A percentile compares a stretch with the other conserved stretches of the same genome.
Conservation (phyloP, 2,888 invertebrate species). For the Orthonychiurus folsomi region DNA sequence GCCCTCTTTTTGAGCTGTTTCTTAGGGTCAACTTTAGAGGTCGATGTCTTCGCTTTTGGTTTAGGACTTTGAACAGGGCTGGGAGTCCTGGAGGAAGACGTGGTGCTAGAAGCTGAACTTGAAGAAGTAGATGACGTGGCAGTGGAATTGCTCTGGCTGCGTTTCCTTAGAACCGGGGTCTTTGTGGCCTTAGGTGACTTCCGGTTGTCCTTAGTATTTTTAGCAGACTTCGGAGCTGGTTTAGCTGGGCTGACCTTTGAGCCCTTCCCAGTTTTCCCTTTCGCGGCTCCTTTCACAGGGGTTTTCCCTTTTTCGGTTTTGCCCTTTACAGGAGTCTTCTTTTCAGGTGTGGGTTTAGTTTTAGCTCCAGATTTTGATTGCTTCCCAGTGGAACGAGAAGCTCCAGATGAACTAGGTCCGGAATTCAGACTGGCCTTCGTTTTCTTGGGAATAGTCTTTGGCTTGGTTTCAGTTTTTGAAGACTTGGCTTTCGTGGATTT, state of each 20-base stretch:
- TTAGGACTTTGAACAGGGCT: not conserved
- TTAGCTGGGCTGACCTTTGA: not conserved
- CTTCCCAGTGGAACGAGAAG: not conserved
- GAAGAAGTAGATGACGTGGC: slow-evolving; percentile 6
- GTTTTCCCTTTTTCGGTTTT: slow-evolving; percentile 13
- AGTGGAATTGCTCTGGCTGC: not conserved
- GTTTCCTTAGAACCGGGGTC: not conserved
- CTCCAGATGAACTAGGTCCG: not conserved
- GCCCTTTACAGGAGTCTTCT: slow-evolving; percentile 3
- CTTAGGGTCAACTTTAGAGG: slow-evolving; percentile 9
- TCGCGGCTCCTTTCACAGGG: slow-evolving; percentile 12
- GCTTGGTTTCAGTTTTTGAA: too few species aligned
- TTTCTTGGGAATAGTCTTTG: not conserved
- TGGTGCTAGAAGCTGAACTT: slow-evolving; percentile 2
- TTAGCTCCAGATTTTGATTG: not conserved
- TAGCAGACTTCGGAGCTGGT: too few species aligned
- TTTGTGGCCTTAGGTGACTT: too few species aligned
- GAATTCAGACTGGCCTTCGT: not conserved
- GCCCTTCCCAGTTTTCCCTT: slow-evolving; percentile 17
- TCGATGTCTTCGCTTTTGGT: slow-evolving; percentile 1
- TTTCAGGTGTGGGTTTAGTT: not conserved
- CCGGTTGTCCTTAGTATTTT: too few species aligned
- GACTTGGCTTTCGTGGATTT: slow-evolving; percentile 2
- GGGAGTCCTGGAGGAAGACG: slow-evolving; percentile 10
- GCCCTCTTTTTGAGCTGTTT: slow-evolving; percentile 24